Percentiles rank a stretch among this genome's conserved stretches.
These are phyloP conservation scores for Microchirus variegatus DNA, from an alignment of 2,797 vertebrate species.

Conservation along the genomic window DNA sequence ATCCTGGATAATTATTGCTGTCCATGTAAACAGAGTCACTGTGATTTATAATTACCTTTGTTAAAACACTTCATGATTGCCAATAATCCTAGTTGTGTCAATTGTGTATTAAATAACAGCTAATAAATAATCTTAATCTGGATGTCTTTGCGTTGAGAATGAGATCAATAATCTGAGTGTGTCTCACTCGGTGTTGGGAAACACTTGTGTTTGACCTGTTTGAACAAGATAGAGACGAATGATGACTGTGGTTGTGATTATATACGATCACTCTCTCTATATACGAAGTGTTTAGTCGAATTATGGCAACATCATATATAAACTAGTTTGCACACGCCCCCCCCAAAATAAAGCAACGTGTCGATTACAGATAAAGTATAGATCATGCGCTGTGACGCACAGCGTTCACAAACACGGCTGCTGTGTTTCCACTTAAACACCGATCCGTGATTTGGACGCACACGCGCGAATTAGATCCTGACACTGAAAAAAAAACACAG, in stretches of 20 bases:
- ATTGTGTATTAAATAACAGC: no score
- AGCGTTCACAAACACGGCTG: conserved; percentile 9
- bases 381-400: conserved; percentile 18
- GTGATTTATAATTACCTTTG: no score
- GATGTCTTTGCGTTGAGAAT: no score
- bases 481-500: background rate
- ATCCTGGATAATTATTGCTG: background rate
- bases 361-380: conserved; percentile 1
- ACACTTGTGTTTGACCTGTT: conserved; percentile 42
- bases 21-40: background rate
- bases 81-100: no score
- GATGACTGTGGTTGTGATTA: background rate
- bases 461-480: no score
- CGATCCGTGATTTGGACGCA: no score
- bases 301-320: no score
- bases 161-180: background rate
- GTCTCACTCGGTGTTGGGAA: conserved; percentile 33
- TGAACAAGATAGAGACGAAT: conserved; percentile 46
- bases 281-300: no score
- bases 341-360: conserved; percentile 6
- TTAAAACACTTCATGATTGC: no score
- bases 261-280: background rate
- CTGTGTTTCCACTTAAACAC: background rate
- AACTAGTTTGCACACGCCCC: background rate
- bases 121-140: no score